Percentiles rank a stretch among this genome's conserved stretches.
These are phyloP conservation scores for Sitta carolinensis DNA, from an alignment of 2,797 vertebrate species.

Conservation along the genomic window DNA sequence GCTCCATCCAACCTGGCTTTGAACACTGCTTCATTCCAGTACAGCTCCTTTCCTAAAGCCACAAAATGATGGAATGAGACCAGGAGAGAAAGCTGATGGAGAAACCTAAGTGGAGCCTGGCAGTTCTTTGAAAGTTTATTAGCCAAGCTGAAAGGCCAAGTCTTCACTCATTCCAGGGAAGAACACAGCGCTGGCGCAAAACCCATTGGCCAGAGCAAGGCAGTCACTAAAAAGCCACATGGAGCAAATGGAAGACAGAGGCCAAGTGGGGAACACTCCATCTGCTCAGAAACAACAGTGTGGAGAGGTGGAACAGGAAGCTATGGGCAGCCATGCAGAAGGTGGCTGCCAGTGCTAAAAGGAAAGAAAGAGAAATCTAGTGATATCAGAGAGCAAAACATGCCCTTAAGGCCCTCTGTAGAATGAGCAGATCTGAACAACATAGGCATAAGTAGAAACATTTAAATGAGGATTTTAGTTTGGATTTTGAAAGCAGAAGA, in stretches of 20 bases:
- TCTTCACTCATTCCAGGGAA: neutral
- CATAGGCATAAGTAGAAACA: neutral
- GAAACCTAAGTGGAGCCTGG: neutral
- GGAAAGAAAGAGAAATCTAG: neutral
- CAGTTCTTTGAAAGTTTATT: neutral
- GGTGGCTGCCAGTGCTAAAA: neutral
- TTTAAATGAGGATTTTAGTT: neutral
- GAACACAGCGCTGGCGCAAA: neutral
- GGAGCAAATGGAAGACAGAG: neutral
- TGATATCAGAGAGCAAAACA: neutral
- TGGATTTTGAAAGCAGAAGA: neutral
- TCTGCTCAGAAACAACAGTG: neutral
- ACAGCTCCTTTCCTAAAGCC: neutral
- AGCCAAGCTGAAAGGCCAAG: neutral
- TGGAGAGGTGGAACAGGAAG: neutral
- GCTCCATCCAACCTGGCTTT: neutral
- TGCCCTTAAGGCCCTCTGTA: neutral
- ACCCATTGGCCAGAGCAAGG: neutral
- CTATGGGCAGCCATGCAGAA: too few relatives aligned
- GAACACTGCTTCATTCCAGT: accelerated
- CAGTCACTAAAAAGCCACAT: neutral
- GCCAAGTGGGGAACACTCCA: neutral
- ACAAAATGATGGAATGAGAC: neutral
- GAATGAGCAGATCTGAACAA: neutral
- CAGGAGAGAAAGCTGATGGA: neutral